Evolutionary conservation across 1,140 invertebrate species (phyloP), one percentile per base, ranked within the genome.

Genomic region (Dendroctonus ponderosae): DNA sequence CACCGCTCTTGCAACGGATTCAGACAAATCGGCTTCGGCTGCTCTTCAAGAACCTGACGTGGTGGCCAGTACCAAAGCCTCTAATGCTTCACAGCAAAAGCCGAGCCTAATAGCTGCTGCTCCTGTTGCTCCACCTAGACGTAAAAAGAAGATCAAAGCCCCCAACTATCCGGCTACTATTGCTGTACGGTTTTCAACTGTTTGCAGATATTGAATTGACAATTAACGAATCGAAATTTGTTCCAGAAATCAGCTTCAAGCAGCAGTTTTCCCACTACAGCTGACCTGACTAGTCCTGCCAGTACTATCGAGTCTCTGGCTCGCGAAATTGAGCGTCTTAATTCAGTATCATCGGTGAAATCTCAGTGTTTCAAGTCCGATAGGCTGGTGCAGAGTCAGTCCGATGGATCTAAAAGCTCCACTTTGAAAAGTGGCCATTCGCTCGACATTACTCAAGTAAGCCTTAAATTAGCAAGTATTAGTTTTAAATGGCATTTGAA

Each of bases 41-140:
- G 64, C 74, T 9, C 62, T 89, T 74, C 88, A 90, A 79, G 93
- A 96, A 79, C 94, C 94, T 37, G 94, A 97, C 81, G 91, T 97
- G 70, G 93, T 97, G 66, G 91, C 92, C 53, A 96, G 94, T 80
- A 94, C 94, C 61, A 96, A 96, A 81, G 85, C 85, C 5, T 75
- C 75, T 38, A 69, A n/a, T 67, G 48, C 61, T 12, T 61, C 67
- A 50, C 54, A 76, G 78, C 79, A 80, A 59, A 76, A 59, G 66
- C 8, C 62, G 62, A 62, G 70, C 64, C 49, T 58, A 74, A 70
- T 75, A 37, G 74, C 52, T 68, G 80, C 72, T 72, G 81, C 78
- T 67, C 91, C 92, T 5, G 82, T 93, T 46, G 91, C 92, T 43
- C 92, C 93, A 53, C 92, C 93, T 6, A 81, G 93, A 72, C 85